phyloP scores from a whole-genome alignment of 2,888 invertebrate species.

The Aplocera efformata region DNA sequence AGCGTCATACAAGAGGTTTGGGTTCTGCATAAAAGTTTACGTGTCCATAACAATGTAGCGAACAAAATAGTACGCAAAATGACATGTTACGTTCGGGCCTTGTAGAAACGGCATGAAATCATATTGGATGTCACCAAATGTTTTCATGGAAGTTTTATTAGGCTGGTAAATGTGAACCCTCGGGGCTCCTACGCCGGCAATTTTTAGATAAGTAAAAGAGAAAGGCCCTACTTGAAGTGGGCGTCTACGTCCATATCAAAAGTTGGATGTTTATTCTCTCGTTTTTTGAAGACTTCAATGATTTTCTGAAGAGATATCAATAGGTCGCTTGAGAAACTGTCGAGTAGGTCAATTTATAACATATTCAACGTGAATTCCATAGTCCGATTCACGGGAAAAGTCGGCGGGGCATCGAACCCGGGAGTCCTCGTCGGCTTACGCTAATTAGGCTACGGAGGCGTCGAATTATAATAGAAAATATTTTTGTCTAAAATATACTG shows the following conservation, averaged over 20 bases:
- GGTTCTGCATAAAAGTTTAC: constrained; percentile 54
- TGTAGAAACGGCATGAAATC: constrained; percentile 62
- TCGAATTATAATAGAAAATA: too few relatives aligned
- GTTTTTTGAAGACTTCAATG: too few relatives aligned
- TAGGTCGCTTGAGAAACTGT: too few relatives aligned
- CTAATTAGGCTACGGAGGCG: too few relatives aligned
- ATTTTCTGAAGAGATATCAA: too few relatives aligned
- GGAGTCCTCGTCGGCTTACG: too few relatives aligned
- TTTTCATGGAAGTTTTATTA: constrained; percentile 72
- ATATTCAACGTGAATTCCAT: too few relatives aligned
- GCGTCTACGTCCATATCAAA: constrained; percentile 6
- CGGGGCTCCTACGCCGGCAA: constrained; percentile 55
- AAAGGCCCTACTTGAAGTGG: constrained; percentile 33
- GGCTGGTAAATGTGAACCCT: constrained; percentile 68
- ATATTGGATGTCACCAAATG: constrained; percentile 71
- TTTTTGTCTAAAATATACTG: too few relatives aligned
- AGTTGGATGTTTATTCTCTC: neutral
- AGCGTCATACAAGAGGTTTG: constrained; percentile 38
- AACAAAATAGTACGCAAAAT: constrained; percentile 56
- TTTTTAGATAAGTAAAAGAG: constrained; percentile 60
- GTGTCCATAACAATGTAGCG: constrained; percentile 53
- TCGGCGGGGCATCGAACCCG: too few relatives aligned
- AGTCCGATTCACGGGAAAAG: too few relatives aligned
- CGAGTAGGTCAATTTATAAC: too few relatives aligned
- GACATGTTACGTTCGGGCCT: constrained; percentile 51